Evolutionary conservation across 2,888 invertebrate genomes (phyloP).

Genomic region (Lithodes maja): DNA sequence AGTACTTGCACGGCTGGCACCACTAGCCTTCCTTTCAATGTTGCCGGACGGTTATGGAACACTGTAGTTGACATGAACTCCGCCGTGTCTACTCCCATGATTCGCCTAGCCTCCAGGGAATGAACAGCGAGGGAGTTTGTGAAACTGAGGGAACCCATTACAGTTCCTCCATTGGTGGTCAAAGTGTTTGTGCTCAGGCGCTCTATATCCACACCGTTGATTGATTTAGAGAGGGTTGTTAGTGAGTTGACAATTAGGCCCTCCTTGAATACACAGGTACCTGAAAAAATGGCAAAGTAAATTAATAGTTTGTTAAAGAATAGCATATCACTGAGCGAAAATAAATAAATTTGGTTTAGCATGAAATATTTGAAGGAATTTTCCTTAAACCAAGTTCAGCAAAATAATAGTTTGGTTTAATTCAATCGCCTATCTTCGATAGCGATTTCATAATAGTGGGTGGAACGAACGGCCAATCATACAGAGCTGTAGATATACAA

Average conservation of each 20-base stretch:
- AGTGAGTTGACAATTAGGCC: constrained; percentile 11
- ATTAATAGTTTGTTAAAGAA: not conserved
- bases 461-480: too few relatives aligned
- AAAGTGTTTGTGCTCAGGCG: constrained; percentile 31
- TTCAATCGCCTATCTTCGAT: too few relatives aligned
- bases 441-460: too few relatives aligned
- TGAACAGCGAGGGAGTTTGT: not conserved
- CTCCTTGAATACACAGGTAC: constrained; percentile 19
- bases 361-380: too few relatives aligned
- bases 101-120: not conserved
- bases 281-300: constrained; percentile 7
- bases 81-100: constrained; percentile 40
- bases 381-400: too few relatives aligned
- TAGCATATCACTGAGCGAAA: too few relatives aligned
- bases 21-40: not conserved
- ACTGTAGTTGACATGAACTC: constrained; percentile 44
- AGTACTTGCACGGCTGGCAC: constrained; percentile 14
- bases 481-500: too few relatives aligned
- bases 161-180: constrained; percentile 23
- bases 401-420: too few relatives aligned
- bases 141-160: constrained; percentile 34
- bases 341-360: too few relatives aligned
- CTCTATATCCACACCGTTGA: constrained; percentile 29
- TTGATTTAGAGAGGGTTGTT: not conserved
- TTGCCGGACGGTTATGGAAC: constrained; percentile 25